phyloP scores from a whole-genome alignment of 2,113 vertebrate genomes.

The Poecilia latipinna region DNA sequence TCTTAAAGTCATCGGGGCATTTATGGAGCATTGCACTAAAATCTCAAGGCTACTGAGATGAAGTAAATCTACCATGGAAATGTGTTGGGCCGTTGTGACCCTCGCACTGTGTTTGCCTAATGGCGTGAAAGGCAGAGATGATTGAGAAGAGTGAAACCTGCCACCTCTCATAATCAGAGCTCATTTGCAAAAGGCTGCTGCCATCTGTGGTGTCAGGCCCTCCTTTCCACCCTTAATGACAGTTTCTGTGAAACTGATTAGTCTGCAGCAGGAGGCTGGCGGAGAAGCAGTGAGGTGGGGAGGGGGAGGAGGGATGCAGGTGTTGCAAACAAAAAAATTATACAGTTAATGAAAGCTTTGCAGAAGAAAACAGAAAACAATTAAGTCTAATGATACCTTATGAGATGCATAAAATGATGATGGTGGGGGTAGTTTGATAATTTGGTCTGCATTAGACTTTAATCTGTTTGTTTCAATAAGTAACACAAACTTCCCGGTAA shows the following conservation, averaged over 20 bases:
- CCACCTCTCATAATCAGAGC: slow-evolving; percentile 70
- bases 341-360: slow-evolving; percentile 32
- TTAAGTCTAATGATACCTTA: slow-evolving; percentile 29
- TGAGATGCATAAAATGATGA: slow-evolving; percentile 18
- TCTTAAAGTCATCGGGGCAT: slow-evolving; percentile 27
- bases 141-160: slow-evolving; percentile 69
- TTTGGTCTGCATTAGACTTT: slow-evolving; percentile 2
- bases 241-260: slow-evolving; percentile 69
- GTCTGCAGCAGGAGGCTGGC: slow-evolving; percentile 19
- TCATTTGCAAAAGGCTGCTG: slow-evolving; percentile 70
- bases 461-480: slow-evolving; percentile 16
- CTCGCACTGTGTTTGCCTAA: slow-evolving; percentile 56
- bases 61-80: slow-evolving; percentile 64
- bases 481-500: slow-evolving; percentile 2
- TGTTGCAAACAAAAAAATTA: slow-evolving; percentile 54
- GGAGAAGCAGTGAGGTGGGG: slow-evolving; percentile 13
- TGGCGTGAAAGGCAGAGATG: slow-evolving; percentile 55
- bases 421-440: slow-evolving; percentile 30
- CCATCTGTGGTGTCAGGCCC: slow-evolving; percentile 77
- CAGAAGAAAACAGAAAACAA: slow-evolving; percentile 38
- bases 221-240: slow-evolving; percentile 63
- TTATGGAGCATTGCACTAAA: slow-evolving; percentile 26
- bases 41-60: slow-evolving; percentile 47
- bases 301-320: slow-evolving; percentile 43
- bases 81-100: slow-evolving; percentile 61